Evolutionary conservation across 2,113 vertebrate species (phyloP), one percentile per base, ranked within the genome.

Genomic region (Macquaria ambigua): DNA sequence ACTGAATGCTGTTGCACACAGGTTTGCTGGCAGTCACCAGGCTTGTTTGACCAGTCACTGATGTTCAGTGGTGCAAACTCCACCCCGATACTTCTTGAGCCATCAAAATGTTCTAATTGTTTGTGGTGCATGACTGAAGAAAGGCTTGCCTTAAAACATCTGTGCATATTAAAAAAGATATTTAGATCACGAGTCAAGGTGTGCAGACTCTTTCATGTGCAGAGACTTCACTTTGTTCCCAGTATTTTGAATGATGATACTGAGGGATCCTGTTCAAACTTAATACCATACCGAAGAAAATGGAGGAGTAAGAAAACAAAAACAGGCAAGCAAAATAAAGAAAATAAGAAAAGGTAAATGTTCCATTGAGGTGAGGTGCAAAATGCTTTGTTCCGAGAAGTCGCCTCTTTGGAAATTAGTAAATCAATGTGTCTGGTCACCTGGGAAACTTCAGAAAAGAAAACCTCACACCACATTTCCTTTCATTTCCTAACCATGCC

Each of bases 351-450:
- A 75, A 63, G 34, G 70, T 55, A 81, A 81, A 87, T 83, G 90
- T 89, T 88, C 81, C 88, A 80, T 59, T 84, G 85, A 92, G 84
- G 88, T 94, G 93, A 91, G 93, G 95, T 96, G 94, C 94, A 95
- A 96, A 95, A 91, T 77, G 90, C 81, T 91, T 95, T 94, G 92
- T 94, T 96, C 92, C 87, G 88, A 93, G 83, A 94, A 89, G 87
- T 91, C 58, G 92, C 89, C 89, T 95, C 94, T 96, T 96, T 96
- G 95, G 94, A 95, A 93, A 93, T 89, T 76, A 89, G 87, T 91
- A 90, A 91, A 87, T 93, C 86, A 90, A 92, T 86, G 92, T 79
- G 87, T 93, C 92, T 90, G 90, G 86, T 91, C 88, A 88, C 89
- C 90, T 90, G 92, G 93, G 87, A 90, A 90, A 88, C 88, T 87